Conservation (phyloP, 2,113 vertebrate species). For the Psophia crepitans region DNA sequence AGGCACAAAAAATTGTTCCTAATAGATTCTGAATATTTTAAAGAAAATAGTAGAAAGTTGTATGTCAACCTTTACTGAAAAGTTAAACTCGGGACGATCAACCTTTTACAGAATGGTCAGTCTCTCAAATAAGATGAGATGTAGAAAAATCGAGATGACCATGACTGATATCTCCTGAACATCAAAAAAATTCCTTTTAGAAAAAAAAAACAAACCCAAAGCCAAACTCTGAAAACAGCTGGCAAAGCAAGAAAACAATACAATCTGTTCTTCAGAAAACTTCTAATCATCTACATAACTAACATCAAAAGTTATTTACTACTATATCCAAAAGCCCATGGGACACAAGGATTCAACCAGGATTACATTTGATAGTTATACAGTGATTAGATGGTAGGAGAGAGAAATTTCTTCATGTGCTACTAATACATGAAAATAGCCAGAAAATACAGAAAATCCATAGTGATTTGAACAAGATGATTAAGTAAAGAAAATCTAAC, state of each 20-base stretch:
- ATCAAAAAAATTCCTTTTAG: neutral
- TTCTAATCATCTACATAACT: neutral
- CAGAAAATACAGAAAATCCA: neutral
- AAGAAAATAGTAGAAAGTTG: neutral
- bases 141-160: neutral
- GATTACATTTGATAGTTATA: neutral
- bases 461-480: neutral
- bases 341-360: neutral
- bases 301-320: neutral
- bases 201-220: neutral
- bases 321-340: neutral
- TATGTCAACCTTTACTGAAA: neutral
- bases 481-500: neutral
- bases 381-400: neutral
- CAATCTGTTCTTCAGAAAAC: neutral
- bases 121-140: neutral
- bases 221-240: neutral
- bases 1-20: neutral
- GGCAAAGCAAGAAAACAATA: neutral
- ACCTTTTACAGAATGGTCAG: neutral
- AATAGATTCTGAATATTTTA: neutral
- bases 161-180: neutral
- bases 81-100: neutral
- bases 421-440: neutral
- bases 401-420: neutral